phyloP scores from a whole-genome alignment of 1,140 invertebrate genomes.

The Brachionus asplanchnoidis region DNA sequence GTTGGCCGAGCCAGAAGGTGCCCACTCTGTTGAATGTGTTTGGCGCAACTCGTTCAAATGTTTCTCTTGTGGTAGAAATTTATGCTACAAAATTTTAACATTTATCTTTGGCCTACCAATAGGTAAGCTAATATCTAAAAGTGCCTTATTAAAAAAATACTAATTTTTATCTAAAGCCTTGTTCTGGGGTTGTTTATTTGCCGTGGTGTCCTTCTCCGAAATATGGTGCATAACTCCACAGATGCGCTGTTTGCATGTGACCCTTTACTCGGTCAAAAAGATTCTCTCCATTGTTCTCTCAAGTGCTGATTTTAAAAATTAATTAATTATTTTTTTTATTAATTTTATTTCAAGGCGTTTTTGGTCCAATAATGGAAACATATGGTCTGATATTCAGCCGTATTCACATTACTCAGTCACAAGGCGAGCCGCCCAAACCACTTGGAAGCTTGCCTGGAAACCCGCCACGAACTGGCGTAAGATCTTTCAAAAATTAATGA shows the following conservation, averaged over 20 bases:
- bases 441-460: conserved; percentile 7
- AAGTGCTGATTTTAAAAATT: not conserved
- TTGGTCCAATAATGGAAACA: conserved; percentile 38
- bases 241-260: conserved; percentile 18
- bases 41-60: conserved; percentile 35
- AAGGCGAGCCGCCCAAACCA: conserved; percentile 30
- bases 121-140: not conserved
- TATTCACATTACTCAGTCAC: conserved; percentile 27
- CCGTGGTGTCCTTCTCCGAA: conserved; percentile 11
- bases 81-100: conserved; percentile 40
- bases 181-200: conserved; percentile 39
- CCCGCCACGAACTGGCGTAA: not conserved
- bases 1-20: conserved; percentile 32
- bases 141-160: too few species aligned
- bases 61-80: conserved; percentile 29
- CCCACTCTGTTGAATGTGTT: not conserved
- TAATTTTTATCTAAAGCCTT: not conserved
- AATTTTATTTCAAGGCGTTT: not conserved
- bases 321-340: not conserved
- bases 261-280: conserved; percentile 9
- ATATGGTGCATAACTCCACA: conserved; percentile 39
- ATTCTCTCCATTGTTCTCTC: conserved; percentile 27
- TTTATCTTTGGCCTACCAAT: conserved; percentile 23
- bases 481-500: conserved; percentile 24
- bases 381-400: conserved; percentile 38